These are phyloP conservation scores for Oreocharis arfaki DNA, from an alignment of 2,113 vertebrate species.

Conservation along the genomic window DNA sequence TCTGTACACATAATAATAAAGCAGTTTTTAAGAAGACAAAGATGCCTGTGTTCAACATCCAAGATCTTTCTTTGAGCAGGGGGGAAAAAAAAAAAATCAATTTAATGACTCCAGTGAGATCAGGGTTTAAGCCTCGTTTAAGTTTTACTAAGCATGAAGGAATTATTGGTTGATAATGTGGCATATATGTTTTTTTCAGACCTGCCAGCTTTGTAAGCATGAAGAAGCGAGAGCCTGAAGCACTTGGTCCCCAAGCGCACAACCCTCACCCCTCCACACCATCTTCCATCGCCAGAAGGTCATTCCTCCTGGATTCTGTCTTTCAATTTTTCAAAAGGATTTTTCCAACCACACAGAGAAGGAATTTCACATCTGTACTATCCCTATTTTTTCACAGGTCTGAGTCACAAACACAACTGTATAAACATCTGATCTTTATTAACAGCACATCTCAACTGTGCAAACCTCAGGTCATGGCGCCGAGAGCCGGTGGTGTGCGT, in stretches of 20 bases:
- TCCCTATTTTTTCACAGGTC: slow-evolving; percentile 24
- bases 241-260: not conserved
- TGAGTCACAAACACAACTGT: slow-evolving; percentile 60
- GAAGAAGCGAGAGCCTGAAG: not conserved
- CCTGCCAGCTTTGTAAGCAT: not conserved
- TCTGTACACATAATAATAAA: slow-evolving; percentile 69
- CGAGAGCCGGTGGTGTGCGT: slow-evolving; percentile 26
- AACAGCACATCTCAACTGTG: slow-evolving; percentile 41
- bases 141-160: slow-evolving; percentile 66
- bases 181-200: not conserved
- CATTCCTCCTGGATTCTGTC: not conserved
- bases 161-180: slow-evolving; percentile 56
- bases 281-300: slow-evolving; percentile 11
- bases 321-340: slow-evolving; percentile 21
- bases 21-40: slow-evolving; percentile 67
- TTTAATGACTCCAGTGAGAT: slow-evolving; percentile 65
- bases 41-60: slow-evolving; percentile 64
- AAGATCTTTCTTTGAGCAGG: slow-evolving; percentile 56
- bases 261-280: not conserved
- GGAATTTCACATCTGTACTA: slow-evolving; percentile 22
- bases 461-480: slow-evolving; percentile 31
- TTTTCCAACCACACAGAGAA: slow-evolving; percentile 38
- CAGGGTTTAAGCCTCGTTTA: slow-evolving; percentile 59
- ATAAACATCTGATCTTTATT: slow-evolving; percentile 64
- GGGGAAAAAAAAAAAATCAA: slow-evolving; percentile 8